A percentile compares a stretch with the other conserved stretches of the same genome.
These are phyloP conservation scores for Acholoe squamosa DNA, from an alignment of 2,888 invertebrate species.

Conservation along the genomic window DNA sequence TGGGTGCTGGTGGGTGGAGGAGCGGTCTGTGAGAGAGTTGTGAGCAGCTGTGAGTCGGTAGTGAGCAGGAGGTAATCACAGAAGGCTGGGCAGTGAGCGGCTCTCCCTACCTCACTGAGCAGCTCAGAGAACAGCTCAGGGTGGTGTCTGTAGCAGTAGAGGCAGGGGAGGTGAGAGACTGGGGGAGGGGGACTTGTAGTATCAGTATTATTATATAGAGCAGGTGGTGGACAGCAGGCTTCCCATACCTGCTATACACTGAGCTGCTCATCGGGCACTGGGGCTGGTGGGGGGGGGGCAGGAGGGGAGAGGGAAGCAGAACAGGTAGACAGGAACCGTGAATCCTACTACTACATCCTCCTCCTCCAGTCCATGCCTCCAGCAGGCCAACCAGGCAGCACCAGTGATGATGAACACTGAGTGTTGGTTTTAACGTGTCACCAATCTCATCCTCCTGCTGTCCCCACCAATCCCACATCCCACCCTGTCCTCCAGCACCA, in stretches of 20 bases:
- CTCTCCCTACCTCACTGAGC: neutral
- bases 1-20: neutral
- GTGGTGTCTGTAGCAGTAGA: neutral
- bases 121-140: neutral
- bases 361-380: too few species aligned
- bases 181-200: neutral
- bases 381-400: neutral
- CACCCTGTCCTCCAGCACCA: neutral
- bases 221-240: neutral
- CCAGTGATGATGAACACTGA: neutral
- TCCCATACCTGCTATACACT: neutral
- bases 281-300: too few species aligned
- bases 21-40: neutral
- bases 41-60: conserved; percentile 7
- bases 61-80: conserved; percentile 26
- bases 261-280: neutral
- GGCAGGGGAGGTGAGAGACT: neutral
- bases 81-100: neutral
- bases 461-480: neutral
- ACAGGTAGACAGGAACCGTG: too few species aligned
- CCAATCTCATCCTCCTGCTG: neutral
- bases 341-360: too few species aligned
- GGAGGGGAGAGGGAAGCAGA: too few species aligned
- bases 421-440: neutral
- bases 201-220: neutral